Base-by-base conservation (phyloP, 92 coral and sea anemone species). In the Epizoanthus ramosus region DNA sequence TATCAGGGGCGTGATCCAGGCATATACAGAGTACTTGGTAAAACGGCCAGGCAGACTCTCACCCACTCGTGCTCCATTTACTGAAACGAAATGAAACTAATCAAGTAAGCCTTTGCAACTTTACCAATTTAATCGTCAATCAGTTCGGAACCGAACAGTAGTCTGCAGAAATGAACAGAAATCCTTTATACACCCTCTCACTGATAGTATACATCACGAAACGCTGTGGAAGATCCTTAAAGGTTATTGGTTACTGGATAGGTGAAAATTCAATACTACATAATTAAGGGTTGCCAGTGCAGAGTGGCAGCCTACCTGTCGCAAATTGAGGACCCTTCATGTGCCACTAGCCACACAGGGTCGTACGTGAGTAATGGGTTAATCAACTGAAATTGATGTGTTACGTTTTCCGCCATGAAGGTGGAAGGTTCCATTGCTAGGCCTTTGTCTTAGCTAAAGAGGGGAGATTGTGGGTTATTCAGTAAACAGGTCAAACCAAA, bases 1-100 rank as follows among this genome's bases (percentile, higher is more conserved):
- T 28, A 63, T 18, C 35, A 61, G 25, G 19, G 82, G 82, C 13
- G 82, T 77, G 23, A 77, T 41, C 82, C 82, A 77, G 23, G 71
- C 82, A 63, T 77, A 77, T 37, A 77, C 25, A 39, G 70, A 77
- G 82, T 61, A 77, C 71, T 57, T 61, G 59, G 43, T 41, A 43
- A 77, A 77, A 41, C 22, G 5, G 13, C 57, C 65, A 37, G 70
- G 21, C 8, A 18, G 15, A 21, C 58, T 45, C 5, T 17, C 24
- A 41, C 59, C 71, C 15, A 61, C 71, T 19, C 70, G 14, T 35
- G 50, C 82, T 21, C 41, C 71, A 41, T 61, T 77, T 22, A 77
- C 71, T 77, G 41, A 61, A 63, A 23, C 9, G 60, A 5, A 41
- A 39, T 22, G 5, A 33, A 39, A n/a, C 18, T n/a, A 45, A 45